These are phyloP conservation scores for Cottoperca gobio DNA, from an alignment of 2,797 vertebrate species.

Conservation along the genomic window DNA sequence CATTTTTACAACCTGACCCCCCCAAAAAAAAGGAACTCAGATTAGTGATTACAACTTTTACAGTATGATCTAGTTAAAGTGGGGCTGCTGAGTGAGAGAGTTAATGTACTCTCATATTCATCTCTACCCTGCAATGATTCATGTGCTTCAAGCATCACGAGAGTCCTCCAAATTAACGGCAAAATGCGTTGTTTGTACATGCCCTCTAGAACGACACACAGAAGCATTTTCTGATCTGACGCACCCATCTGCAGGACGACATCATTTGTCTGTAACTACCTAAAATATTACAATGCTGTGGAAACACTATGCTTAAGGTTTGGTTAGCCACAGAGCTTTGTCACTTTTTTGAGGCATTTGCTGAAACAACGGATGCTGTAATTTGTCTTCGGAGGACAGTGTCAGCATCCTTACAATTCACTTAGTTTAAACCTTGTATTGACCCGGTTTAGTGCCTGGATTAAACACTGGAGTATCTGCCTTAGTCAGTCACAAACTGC, in stretches of 20 bases:
- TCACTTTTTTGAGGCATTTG: neutral
- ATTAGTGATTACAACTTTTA: neutral
- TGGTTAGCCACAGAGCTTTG: too few relatives aligned
- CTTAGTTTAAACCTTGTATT: conserved; percentile 21
- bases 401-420: conserved; percentile 6
- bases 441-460: conserved; percentile 20
- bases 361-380: neutral
- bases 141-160: neutral
- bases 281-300: neutral
- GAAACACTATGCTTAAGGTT: too few relatives aligned
- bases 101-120: conserved; percentile 26
- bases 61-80: neutral
- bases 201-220: too few relatives aligned
- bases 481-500: conserved; percentile 24
- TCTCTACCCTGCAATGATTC: neutral
- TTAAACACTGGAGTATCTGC: conserved; percentile 25
- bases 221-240: neutral
- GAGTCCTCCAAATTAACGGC: neutral
- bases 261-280: neutral
- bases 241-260: neutral
- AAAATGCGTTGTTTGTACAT: fast-evolving
- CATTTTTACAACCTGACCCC: conserved; percentile 9
- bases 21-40: conserved; percentile 14
- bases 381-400: neutral
- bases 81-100: neutral